Base-by-base conservation (phyloP, 2,113 vertebrate genomes). In the Diadophis punctatus region DNA sequence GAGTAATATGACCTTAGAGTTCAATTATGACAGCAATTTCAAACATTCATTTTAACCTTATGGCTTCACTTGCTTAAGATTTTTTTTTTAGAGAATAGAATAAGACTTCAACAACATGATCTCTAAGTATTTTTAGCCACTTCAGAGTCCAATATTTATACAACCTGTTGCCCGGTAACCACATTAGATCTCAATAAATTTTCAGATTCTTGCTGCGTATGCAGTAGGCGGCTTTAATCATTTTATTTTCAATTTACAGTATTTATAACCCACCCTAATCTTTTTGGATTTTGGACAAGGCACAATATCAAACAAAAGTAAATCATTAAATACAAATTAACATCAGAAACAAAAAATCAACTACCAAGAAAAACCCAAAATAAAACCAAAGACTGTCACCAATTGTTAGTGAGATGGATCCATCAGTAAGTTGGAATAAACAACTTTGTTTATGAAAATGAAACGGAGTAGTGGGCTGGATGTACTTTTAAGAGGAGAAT, bases 391-490 rank as follows among this genome's bases (percentile, higher is more conserved):
- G 30, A 34, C 18, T 16, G 30, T 14, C 12, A 74, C n/a, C n/a
- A 6, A n/a, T n/a, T 34, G 34, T 74, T 34, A 74, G 63, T 34
- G 63, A 34, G 63, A 18, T 74, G 30, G 63, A 74, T 74, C 63
- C n/a, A 18, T 34, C n/a, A 74, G n/a, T 74, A 74, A 2, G 14
- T 74, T 74, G 30, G 2, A 34, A 34, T 74, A 34, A 74, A 34
- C 30, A 1, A 34, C 11, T 74, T 34, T 68, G 14, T 74, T 34
- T 74, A 34, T 34, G n/a, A 16, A 74, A 74, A 74, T 74, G n/a
- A 18, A 74, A 7, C 0, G 14, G n/a, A 4, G 63, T 1, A 0
- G n/a, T 30, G 5, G 25, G 5, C 1, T 34, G 12, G 30, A 16
- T 68, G 30, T 34, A n/a, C 12, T 68, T 68, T 30, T 68, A n/a